phyloP scores from a whole-genome alignment of 2,797 vertebrate genomes.

The Muscicapa striata region DNA sequence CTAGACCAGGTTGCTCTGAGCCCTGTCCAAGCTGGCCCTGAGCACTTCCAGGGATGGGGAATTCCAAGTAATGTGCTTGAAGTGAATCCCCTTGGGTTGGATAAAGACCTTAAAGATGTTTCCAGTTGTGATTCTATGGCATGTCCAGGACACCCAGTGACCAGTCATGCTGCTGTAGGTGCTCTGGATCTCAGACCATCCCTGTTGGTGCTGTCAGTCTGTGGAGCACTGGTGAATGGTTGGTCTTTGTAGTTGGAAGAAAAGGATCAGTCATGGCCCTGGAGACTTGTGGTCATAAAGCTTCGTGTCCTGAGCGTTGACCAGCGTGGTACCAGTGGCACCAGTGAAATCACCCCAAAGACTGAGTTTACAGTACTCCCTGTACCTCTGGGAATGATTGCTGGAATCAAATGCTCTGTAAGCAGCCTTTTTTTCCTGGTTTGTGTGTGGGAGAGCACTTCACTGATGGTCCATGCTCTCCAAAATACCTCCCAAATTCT shows the following conservation, averaged over 20 bases:
- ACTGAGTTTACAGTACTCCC: background rate
- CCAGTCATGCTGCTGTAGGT: background rate
- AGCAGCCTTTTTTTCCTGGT: background rate
- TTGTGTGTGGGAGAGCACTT: background rate
- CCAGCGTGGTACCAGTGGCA: background rate
- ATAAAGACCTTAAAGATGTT: background rate
- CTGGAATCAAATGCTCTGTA: background rate
- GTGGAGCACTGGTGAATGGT: background rate
- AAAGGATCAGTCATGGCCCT: background rate
- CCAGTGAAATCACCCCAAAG: background rate
- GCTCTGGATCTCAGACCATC: background rate
- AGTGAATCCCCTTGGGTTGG: background rate
- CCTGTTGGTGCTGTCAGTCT: background rate
- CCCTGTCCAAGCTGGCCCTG: fast-evolving
- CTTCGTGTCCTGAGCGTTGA: fast-evolving
- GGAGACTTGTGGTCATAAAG: background rate
- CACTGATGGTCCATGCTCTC: background rate
- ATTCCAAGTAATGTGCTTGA: background rate
- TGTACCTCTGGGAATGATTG: background rate
- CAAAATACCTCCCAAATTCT: background rate
- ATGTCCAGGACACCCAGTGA: background rate
- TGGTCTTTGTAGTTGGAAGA: background rate
- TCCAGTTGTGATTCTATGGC: fast-evolving
- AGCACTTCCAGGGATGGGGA: background rate
- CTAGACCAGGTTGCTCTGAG: background rate